Evolutionary conservation across 2,113 vertebrate genomes (phyloP).

Genomic region (Podarcis muralis): DNA sequence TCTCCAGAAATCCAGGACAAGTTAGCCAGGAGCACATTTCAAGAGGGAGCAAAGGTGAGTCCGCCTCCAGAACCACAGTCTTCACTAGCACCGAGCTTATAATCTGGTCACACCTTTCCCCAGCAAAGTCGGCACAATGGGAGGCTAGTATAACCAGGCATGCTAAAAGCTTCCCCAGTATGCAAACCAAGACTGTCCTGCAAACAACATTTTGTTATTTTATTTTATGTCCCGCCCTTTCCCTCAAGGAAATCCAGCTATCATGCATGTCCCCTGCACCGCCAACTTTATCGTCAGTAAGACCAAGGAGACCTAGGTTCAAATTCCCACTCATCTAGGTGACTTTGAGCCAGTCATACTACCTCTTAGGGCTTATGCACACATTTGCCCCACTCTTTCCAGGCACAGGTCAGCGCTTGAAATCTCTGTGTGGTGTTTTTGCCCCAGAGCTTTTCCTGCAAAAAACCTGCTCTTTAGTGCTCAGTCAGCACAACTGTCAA

Average conservation of each 20-base stretch:
- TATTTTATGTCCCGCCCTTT: neutral
- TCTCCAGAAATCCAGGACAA: conserved; percentile 20
- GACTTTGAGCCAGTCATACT: neutral
- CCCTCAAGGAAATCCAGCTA: neutral
- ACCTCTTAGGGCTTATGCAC: neutral
- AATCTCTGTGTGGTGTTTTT: no score
- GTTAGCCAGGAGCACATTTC: conserved; percentile 49
- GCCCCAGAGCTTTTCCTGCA: no score
- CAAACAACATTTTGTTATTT: neutral
- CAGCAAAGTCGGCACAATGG: neutral
- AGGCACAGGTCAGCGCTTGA: no score
- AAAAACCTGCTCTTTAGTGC: no score
- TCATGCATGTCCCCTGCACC: neutral
- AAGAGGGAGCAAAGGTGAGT: conserved; percentile 58
- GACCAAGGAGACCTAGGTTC: neutral
- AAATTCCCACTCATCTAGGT: neutral
- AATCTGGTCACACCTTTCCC: neutral
- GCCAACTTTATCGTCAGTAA: neutral
- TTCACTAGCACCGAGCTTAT: neutral
- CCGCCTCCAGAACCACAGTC: conserved; percentile 12
- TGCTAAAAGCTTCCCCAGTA: rapidly evolving
- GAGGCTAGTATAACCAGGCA: neutral
- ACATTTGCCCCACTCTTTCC: no score
- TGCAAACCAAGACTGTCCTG: neutral
- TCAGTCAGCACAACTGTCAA: no score